These are phyloP conservation scores for Formica selysi DNA, from an alignment of 1,140 invertebrate species.

Conservation along the genomic window DNA sequence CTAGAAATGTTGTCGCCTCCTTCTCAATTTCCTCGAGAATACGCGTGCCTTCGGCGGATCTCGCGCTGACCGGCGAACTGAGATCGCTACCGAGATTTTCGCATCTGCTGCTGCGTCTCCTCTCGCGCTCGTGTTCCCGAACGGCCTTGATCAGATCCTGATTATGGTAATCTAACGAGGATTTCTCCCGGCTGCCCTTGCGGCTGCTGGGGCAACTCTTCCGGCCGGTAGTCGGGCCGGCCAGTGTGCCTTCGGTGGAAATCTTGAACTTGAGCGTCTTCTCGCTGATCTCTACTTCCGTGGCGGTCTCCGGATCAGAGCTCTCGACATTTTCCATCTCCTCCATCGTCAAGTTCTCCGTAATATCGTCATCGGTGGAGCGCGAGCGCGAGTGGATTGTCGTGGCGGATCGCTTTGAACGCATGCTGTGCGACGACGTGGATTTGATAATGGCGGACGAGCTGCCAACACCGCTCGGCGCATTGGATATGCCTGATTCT, in stretches of 20 bases:
- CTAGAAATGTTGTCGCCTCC: conserved; percentile 71
- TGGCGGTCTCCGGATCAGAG: conserved; percentile 90
- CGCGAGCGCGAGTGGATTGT: conserved; percentile 82
- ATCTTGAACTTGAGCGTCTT: conserved; percentile 92
- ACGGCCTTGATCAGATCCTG: conserved; percentile 82
- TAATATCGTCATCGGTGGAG: conserved; percentile 86
- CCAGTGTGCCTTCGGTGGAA: conserved; percentile 88
- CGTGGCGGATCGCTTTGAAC: conserved; percentile 83
- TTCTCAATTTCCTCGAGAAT: conserved; percentile 81
- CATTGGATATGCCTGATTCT: conserved; percentile 66
- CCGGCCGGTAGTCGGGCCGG: conserved; percentile 81
- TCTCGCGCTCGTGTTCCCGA: conserved; percentile 81
- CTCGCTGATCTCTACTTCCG: conserved; percentile 92
- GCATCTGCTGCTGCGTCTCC: conserved; percentile 78
- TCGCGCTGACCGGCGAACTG: conserved; percentile 81
- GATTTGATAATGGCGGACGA: conserved; percentile 85
- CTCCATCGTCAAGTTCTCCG: conserved; percentile 86
- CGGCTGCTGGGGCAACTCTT: conserved; percentile 89
- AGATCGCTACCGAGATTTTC: conserved; percentile 82
- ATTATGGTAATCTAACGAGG: conserved; percentile 83
- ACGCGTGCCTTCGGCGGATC: conserved; percentile 81
- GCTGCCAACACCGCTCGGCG: conserved; percentile 50
- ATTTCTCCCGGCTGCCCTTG: conserved; percentile 88
- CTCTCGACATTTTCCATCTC: conserved; percentile 88
- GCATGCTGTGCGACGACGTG: conserved; percentile 86